Base-by-base conservation (phyloP, 92 coral and sea anemone genomes). In the Umimayanthus chanpuru region DNA sequence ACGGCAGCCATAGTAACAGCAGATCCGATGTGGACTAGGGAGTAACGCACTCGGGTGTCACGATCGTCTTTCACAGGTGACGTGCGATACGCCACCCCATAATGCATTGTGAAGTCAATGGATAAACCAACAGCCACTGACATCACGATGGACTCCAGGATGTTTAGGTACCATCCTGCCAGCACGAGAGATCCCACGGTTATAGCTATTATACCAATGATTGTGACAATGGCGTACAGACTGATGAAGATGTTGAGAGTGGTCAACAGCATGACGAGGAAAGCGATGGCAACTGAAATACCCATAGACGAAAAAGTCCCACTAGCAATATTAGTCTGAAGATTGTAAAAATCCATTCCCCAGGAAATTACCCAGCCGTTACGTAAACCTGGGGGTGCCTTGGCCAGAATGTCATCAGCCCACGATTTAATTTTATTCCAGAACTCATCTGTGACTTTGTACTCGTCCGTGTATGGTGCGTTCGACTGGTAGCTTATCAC, bases 81-180 rank as follows among this genome's bases (percentile, higher is more conserved):
- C 43, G 95, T 83, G 76, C 93, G 86, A 88, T 95, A 97, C 20
- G 99, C 99, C 77, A 97, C 99, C 21, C 99, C 99, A 88, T 97
- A 97, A 93, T 97, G 99, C 94, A 97, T 90, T 21, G 99, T 97
- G 86, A 97, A 97, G 89, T 97, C 99, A 79, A 97, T 96, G 14
- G 99, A 97, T 64, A 97, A 81, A 16, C 99, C 99, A 18, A 97
- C 99, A 5, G 99, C 95, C 50, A 97, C 99, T 29, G 99, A 91
- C 89, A 95, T 86, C 75, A 95, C 97, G 41, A 97, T 95, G 61
- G 99, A 97, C 73, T 97, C 99, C 78, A 97, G 79, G 9, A 97
- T 90, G 68, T 95, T 97, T 67, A 97, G 66, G 81, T 96, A 93
- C 99, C 99, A 97, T 15, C 99, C 99, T 18, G 92, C 92, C 21